Percentiles rank a stretch among this genome's conserved stretches.
phyloP scores from a whole-genome alignment of 1,140 invertebrate genomes.

The Lepidurus arcticus region DNA sequence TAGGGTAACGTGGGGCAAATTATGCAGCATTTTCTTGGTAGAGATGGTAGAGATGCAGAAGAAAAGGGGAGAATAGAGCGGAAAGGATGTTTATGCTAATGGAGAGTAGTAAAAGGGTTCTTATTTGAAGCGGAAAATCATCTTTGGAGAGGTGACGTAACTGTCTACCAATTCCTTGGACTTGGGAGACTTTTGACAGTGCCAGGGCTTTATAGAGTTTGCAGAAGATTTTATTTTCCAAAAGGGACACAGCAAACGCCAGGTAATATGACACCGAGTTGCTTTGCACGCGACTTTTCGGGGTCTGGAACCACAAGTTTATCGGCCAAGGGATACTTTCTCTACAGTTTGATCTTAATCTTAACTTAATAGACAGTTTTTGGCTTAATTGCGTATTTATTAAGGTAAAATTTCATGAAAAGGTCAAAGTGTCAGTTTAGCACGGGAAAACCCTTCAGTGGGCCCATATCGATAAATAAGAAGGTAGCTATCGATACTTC shows the following conservation, averaged over 20 bases:
- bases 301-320: no score
- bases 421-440: no score
- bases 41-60: not conserved
- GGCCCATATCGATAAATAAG: no score
- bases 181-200: not conserved
- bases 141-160: not conserved
- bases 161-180: constrained; percentile 6
- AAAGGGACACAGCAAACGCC: not conserved
- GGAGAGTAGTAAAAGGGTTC: constrained; percentile 2
- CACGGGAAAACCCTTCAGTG: no score
- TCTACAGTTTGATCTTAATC: no score
- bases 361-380: no score
- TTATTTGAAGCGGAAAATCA: constrained; percentile 4
- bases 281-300: not conserved
- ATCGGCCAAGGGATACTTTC: no score
- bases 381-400: no score
- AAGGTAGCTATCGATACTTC: no score
- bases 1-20: no score
- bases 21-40: no score
- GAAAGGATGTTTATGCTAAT: constrained; percentile 3
- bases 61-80: not conserved
- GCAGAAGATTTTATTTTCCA: not conserved
- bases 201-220: not conserved
- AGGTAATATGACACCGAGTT: not conserved
- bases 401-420: no score